Conservation (phyloP, 2,797 vertebrate species). For the Calcarius lapponicus region DNA sequence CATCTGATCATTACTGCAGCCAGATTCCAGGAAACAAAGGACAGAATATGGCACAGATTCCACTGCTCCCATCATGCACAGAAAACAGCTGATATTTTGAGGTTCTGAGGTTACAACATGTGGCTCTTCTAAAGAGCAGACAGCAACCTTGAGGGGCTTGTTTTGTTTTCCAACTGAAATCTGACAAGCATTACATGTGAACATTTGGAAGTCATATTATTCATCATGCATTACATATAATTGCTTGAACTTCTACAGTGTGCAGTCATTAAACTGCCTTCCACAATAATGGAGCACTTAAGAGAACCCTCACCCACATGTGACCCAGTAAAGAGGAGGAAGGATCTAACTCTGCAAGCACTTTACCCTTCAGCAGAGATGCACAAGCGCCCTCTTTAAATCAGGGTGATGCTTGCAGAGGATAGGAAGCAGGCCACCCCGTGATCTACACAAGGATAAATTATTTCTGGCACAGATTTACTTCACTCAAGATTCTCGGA, state of each 20-base stretch:
- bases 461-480: constrained; percentile 1
- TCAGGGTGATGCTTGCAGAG: not conserved
- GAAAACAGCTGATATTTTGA: constrained; percentile 47
- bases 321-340: not conserved
- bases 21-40: constrained; percentile 9
- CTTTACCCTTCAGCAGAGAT: not conserved
- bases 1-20: not conserved
- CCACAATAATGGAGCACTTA: constrained; percentile 13
- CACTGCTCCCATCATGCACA: not conserved
- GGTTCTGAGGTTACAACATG: constrained; percentile 33
- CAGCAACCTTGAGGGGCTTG: constrained; percentile 24
- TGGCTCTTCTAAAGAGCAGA: constrained; percentile 45
- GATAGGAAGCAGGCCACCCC: not conserved
- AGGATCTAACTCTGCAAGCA: not conserved
- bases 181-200: constrained; percentile 48
- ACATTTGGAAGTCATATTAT: constrained; percentile 58
- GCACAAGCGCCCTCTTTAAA: not conserved
- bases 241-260: constrained; percentile 27
- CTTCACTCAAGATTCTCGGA: not conserved
- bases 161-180: not conserved
- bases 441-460: not conserved
- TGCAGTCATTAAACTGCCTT: constrained; percentile 19
- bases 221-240: constrained; percentile 6
- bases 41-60: not conserved
- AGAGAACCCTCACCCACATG: not conserved